Evolutionary conservation across 2,797 vertebrate genomes (phyloP).

Genomic region (Bovichtus diacanthus): DNA sequence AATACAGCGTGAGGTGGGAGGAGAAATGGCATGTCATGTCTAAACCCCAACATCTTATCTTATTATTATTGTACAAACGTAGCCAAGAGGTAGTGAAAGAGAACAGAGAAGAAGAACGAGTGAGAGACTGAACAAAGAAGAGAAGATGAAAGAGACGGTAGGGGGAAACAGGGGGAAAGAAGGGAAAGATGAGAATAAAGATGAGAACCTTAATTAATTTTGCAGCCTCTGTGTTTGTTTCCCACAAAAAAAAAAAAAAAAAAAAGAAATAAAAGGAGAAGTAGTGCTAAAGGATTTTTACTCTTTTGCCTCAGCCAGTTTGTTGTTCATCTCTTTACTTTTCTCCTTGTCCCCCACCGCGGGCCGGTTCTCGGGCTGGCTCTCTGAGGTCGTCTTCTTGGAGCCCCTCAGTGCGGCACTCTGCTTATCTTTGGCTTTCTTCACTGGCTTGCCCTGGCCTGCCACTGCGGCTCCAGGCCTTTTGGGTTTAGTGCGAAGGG

Average conservation of each 20-base stretch:
- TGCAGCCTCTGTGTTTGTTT: slow-evolving; percentile 90
- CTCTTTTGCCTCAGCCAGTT: slow-evolving; percentile 99
- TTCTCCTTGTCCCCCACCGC: slow-evolving; percentile 94
- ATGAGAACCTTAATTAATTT: slow-evolving; percentile 91
- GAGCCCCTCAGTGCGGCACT: slow-evolving; percentile 83
- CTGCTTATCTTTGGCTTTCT: slow-evolving; percentile 98
- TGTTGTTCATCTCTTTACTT: slow-evolving; percentile 99
- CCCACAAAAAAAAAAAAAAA: slow-evolving; percentile 59
- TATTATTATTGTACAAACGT: slow-evolving; percentile 54
- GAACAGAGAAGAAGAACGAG: slow-evolving; percentile 36
- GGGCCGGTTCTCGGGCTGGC: slow-evolving; percentile 81
- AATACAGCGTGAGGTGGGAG: slow-evolving; percentile 60
- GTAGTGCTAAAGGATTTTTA: slow-evolving; percentile 93
- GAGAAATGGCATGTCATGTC: slow-evolving; percentile 70
- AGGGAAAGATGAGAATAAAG: slow-evolving; percentile 53
- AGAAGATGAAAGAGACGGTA: slow-evolving; percentile 28
- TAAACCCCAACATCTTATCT: slow-evolving; percentile 54
- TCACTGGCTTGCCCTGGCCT: slow-evolving; percentile 89
- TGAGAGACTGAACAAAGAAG: too few species aligned
- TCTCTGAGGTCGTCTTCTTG: slow-evolving; percentile 92
- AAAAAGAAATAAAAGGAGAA: slow-evolving; percentile 82
- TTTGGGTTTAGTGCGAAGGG: slow-evolving; percentile 94
- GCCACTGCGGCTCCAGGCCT: slow-evolving; percentile 84
- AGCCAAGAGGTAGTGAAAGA: slow-evolving; percentile 65
- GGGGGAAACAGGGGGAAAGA: slow-evolving; percentile 29